phyloP scores from a whole-genome alignment of 1,140 invertebrate species.

The Drosophila obscura region DNA sequence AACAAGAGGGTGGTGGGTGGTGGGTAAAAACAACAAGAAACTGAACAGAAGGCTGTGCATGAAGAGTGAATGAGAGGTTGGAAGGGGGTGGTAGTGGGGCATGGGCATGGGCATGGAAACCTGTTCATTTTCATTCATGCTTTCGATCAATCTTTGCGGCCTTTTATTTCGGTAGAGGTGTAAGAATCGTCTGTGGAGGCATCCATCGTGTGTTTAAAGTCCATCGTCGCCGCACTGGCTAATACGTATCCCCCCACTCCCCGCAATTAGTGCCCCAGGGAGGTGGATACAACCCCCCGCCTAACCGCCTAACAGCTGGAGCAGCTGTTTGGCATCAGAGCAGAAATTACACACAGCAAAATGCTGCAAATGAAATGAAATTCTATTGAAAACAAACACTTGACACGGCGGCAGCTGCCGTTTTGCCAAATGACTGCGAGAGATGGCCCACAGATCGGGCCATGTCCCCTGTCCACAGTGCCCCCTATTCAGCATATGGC shows the following conservation, averaged over 20 bases:
- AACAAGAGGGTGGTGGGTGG: conserved; percentile 45
- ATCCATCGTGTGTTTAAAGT: conserved; percentile 62
- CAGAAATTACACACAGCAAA: conserved; percentile 62
- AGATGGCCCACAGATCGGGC: conserved; percentile 50
- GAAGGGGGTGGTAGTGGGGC: conserved; percentile 1
- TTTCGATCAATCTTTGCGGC: conserved; percentile 66
- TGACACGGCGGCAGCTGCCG: conserved; percentile 72
- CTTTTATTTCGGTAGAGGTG: conserved; percentile 57
- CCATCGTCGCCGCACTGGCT: conserved; percentile 59
- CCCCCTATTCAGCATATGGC: conserved; percentile 10
- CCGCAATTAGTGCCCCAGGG: conserved; percentile 17
- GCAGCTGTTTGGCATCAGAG: conserved; percentile 74
- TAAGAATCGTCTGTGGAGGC: conserved; percentile 63
- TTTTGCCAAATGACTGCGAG: conserved; percentile 61
- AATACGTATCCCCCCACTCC: conserved; percentile 54
- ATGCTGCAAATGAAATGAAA: conserved; percentile 68
- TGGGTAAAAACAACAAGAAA: conserved; percentile 3
- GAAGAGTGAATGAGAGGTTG: not conserved
- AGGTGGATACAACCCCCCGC: not conserved
- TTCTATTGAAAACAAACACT: conserved; percentile 82
- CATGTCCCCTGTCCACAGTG: not conserved
- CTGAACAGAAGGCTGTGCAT: conserved; percentile 5
- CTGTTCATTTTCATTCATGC: conserved; percentile 78
- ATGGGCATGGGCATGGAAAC: conserved; percentile 31
- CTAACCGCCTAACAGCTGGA: conserved; percentile 15